Conservation (phyloP, 2,113 vertebrate species). For the Acrocephalus arundinaceus region DNA sequence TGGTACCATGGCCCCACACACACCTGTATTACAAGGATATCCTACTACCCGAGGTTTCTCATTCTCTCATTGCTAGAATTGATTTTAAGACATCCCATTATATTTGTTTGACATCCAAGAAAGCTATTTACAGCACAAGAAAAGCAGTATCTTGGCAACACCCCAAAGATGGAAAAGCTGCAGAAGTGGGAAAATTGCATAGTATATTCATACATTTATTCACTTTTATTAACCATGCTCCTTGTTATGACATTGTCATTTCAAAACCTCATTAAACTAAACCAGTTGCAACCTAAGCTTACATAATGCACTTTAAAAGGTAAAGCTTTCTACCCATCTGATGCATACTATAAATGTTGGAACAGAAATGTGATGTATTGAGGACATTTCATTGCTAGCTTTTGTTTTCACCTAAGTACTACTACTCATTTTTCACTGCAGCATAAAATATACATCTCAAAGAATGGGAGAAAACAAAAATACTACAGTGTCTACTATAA, state of each 20-base stretch:
- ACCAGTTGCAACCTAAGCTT: not conserved
- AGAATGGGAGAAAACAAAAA: not conserved
- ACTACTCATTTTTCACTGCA: not conserved
- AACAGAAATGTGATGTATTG: not conserved
- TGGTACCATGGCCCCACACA: not conserved
- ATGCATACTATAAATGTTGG: not conserved
- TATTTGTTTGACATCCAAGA: not conserved
- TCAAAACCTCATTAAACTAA: not conserved
- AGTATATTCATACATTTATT: not conserved
- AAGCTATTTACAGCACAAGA: not conserved
- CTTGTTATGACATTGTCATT: not conserved
- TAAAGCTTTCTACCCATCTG: not conserved
- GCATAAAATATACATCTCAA: not conserved
- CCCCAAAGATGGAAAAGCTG: not conserved
- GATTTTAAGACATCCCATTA: not conserved
- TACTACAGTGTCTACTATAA: not conserved
- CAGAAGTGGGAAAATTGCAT: not conserved
- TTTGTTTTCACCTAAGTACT: not conserved
- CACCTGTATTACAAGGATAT: not conserved
- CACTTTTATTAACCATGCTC: not conserved
- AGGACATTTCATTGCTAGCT: not conserved
- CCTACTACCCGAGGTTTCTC: not conserved
- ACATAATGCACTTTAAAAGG: not conserved
- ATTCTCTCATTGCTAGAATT: not conserved
- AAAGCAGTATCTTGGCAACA: not conserved